Conservation (phyloP, 2,888 invertebrate species). For the Acrobasis consociella region DNA sequence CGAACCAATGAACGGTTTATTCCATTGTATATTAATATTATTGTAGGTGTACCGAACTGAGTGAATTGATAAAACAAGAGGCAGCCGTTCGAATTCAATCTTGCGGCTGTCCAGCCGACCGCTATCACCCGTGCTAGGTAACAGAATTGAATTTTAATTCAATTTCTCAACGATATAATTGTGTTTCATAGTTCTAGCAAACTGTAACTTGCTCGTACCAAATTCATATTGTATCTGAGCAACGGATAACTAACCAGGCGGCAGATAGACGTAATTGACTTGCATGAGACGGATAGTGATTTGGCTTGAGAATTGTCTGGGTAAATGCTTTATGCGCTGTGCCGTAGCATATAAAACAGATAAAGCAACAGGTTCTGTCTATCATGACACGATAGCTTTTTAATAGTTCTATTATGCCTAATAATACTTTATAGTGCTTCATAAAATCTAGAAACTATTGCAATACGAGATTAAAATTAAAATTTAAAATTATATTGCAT, state of each 20-base stretch:
- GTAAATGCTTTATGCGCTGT: conserved; percentile 16
- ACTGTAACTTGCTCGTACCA: conserved; percentile 61
- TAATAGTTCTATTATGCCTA: background rate
- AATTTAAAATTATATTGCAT: too few relatives aligned
- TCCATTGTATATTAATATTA: conserved; percentile 5
- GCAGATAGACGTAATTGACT: conserved; percentile 78
- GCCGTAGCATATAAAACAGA: conserved; percentile 3
- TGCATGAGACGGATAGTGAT: conserved; percentile 76
- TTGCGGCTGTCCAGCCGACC: conserved; percentile 21
- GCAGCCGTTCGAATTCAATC: conserved; percentile 23
- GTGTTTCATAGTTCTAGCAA: conserved; percentile 62
- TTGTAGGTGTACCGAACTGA: conserved; percentile 10
- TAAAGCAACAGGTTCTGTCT: conserved; percentile 1
- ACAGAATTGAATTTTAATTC: conserved; percentile 64
- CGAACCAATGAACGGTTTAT: conserved; percentile 1
- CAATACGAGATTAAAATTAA: too few relatives aligned
- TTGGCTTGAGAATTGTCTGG: conserved; percentile 50
- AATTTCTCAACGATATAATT: conserved; percentile 62
- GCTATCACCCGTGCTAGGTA: conserved; percentile 36
- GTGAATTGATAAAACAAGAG: conserved; percentile 22
- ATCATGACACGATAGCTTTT: background rate
- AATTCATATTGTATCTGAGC: conserved; percentile 73
- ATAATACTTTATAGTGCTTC: too few relatives aligned
- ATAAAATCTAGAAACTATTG: too few relatives aligned
- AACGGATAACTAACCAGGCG: conserved; percentile 72